Percentiles rank a stretch among this genome's conserved stretches.
Evolutionary conservation across 2,797 vertebrate genomes (phyloP).

Genomic region (Labroides dimidiatus): DNA sequence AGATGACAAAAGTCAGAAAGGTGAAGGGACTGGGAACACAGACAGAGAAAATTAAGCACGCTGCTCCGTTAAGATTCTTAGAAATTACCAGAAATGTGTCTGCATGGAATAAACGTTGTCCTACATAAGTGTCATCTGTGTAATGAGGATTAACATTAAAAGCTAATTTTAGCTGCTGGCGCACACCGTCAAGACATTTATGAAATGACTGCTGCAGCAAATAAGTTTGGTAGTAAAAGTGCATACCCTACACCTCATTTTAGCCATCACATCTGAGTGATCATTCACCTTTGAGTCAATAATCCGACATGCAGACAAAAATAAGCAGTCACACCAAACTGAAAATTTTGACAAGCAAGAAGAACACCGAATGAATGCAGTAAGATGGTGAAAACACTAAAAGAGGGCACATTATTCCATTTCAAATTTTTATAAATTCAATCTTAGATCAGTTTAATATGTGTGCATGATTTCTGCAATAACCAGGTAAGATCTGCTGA

Average conservation of each 20-base stretch:
- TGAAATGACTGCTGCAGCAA: conserved; percentile 34
- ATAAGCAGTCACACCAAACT: neutral
- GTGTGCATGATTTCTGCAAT: neutral
- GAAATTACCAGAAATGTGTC: conserved; percentile 24
- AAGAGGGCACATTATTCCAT: conserved; percentile 34
- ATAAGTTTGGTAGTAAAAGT: conserved; percentile 7
- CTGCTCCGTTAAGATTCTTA: conserved; percentile 10
- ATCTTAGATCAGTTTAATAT: conserved; percentile 14
- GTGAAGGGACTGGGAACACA: neutral
- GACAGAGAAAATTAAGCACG: neutral
- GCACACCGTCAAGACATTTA: conserved; percentile 55
- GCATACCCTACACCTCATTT: neutral
- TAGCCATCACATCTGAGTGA: conserved; percentile 6
- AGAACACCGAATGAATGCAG: conserved; percentile 7
- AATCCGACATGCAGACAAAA: conserved; percentile 15
- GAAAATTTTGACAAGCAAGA: neutral
- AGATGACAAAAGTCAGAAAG: neutral
- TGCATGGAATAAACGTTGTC: conserved; percentile 41
- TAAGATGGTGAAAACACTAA: conserved; percentile 14
- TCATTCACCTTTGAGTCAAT: conserved; percentile 12
- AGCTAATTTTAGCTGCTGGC: conserved; percentile 57
- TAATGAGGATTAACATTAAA: conserved; percentile 59
- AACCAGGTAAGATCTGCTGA: neutral
- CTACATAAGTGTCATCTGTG: conserved; percentile 47
- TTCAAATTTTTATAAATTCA: conserved; percentile 21